These are phyloP conservation scores for Scelioninae gen. 1 DNA, from an alignment of 2,888 invertebrate genomes.

Conservation along the genomic window DNA sequence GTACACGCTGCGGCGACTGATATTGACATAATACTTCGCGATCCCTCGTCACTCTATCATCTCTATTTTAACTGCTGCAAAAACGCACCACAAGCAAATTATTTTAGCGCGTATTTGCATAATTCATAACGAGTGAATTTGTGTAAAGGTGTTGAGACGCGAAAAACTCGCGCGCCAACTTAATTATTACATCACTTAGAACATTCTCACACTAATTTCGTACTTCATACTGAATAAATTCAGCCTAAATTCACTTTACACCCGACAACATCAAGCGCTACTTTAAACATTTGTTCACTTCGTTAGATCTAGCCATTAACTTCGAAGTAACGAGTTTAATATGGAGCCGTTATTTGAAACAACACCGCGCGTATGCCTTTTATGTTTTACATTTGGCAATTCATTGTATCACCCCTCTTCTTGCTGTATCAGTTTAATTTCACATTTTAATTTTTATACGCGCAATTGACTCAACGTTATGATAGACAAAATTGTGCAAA, in stretches of 20 bases:
- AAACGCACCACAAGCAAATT: not conserved
- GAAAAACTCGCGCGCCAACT: constrained; percentile 51
- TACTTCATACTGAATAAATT: constrained; percentile 30
- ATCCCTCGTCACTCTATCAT: constrained; percentile 5
- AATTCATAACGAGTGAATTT: constrained; percentile 51
- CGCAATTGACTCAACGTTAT: not conserved
- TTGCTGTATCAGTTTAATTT: too few relatives aligned
- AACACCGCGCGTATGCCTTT: too few relatives aligned
- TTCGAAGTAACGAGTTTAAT: constrained; percentile 36
- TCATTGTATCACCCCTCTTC: too few relatives aligned
- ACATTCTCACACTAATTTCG: constrained; percentile 40
- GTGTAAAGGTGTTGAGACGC: constrained; percentile 40
- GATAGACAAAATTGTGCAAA: constrained; percentile 25
- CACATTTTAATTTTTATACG: not conserved
- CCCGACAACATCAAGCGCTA: constrained; percentile 29
- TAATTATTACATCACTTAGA: constrained; percentile 51
- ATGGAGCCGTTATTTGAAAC: constrained; percentile 40
- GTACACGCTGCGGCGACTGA: constrained; percentile 7
- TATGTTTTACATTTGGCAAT: not conserved
- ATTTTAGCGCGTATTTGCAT: constrained; percentile 34
- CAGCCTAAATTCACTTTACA: constrained; percentile 28
- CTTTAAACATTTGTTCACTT: constrained; percentile 54
- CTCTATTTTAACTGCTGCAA: constrained; percentile 5
- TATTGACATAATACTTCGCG: constrained; percentile 28
- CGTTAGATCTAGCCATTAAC: constrained; percentile 46